Percentiles rank a stretch among this genome's conserved stretches.
These are phyloP conservation scores for Pseudorectes ferrugineus DNA, from an alignment of 2,113 vertebrate species.

Conservation along the genomic window DNA sequence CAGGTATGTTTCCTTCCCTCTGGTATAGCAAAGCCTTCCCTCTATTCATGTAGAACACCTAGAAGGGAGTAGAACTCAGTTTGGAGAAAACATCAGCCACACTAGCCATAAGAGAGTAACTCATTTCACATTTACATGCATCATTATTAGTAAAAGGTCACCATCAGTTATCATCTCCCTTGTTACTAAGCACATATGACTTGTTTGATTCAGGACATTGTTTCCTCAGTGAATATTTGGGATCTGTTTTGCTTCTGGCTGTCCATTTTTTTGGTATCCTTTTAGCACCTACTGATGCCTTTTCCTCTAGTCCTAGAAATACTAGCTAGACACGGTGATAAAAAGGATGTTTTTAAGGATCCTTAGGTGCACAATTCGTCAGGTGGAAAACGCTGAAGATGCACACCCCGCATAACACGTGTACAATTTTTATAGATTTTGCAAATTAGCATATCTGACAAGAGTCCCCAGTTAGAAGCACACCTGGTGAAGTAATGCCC, in stretches of 20 bases:
- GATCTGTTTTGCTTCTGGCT: neutral
- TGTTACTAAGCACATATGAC: neutral
- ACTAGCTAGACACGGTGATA: neutral
- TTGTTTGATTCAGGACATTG: neutral
- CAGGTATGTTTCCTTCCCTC: neutral
- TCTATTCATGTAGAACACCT: neutral
- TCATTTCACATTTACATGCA: neutral
- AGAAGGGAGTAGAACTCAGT: neutral
- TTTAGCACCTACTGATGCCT: neutral
- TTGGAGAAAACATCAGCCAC: neutral
- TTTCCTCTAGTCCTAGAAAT: neutral
- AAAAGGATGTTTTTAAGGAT: neutral
- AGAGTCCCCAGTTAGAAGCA: neutral
- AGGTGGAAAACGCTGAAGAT: neutral
- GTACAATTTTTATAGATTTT: neutral
- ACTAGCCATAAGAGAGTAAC: neutral
- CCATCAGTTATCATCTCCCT: neutral
- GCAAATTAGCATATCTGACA: neutral
- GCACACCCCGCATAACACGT: neutral
- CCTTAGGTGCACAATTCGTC: neutral
- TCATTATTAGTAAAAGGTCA: neutral
- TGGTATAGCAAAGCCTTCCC: neutral
- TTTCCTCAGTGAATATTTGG: neutral
- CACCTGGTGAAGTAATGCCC: accelerated
- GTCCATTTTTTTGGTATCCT: neutral